Percentiles rank a stretch among this genome's conserved stretches.
Conservation (phyloP, 1,140 invertebrate genomes). For the Drosophila nasuta region DNA sequence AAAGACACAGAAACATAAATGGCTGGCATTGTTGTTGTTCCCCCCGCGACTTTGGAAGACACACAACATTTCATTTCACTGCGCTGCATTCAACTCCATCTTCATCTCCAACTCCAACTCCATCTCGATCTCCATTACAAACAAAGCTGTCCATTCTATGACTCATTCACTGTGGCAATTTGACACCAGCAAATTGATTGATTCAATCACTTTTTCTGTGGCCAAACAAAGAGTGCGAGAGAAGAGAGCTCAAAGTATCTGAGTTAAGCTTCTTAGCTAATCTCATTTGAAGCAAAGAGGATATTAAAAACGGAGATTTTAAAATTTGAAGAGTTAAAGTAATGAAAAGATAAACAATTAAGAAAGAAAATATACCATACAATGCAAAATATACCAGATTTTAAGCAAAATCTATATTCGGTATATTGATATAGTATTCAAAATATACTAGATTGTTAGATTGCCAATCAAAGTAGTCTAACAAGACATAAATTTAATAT, state of each 20-base stretch:
- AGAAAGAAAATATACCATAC: too few species aligned
- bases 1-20: constrained; percentile 50
- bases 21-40: constrained; percentile 39
- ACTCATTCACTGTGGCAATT: constrained; percentile 30
- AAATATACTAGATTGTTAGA: too few species aligned
- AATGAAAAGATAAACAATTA: too few species aligned
- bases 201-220: constrained; percentile 14
- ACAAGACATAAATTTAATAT: too few species aligned
- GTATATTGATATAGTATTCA: too few species aligned
- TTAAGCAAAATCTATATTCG: too few species aligned
- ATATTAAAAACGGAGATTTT: too few species aligned
- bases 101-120: not conserved
- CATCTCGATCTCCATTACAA: not conserved
- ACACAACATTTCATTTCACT: constrained; percentile 2
- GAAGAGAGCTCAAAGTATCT: too few species aligned
- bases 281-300: not conserved
- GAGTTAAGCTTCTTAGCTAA: too few species aligned
- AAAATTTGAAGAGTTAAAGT: too few species aligned
- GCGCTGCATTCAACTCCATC: not conserved
- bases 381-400: too few species aligned
- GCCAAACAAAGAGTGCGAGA: not conserved
- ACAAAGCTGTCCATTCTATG: constrained; percentile 12
- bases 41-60: not conserved
- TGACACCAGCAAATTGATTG: constrained; percentile 41
- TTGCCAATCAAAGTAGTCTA: too few species aligned